phyloP scores from a whole-genome alignment of 1,140 invertebrate species.

The Pantala flavescens region DNA sequence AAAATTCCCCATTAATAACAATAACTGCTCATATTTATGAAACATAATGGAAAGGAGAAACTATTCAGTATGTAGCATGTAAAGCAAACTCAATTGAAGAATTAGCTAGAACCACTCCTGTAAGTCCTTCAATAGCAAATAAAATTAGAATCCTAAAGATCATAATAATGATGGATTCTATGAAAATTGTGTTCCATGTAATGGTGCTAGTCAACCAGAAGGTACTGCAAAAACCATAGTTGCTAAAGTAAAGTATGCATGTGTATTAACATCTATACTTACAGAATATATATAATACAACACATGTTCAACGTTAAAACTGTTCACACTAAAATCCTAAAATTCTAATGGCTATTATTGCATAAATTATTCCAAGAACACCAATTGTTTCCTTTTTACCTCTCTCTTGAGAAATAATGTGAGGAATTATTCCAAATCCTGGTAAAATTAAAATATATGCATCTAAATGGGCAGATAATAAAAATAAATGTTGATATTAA shows the following conservation, averaged over 20 bases:
- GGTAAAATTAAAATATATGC: constrained; percentile 59
- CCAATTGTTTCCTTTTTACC: constrained; percentile 32
- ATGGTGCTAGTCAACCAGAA: constrained; percentile 24
- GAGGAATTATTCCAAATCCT: constrained; percentile 33
- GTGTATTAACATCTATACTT: constrained; percentile 42
- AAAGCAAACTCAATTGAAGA: neutral
- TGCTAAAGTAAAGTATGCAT: constrained; percentile 42
- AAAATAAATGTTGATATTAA: constrained; percentile 67
- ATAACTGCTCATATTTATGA: no score
- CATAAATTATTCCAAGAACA: constrained; percentile 34
- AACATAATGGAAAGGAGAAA: no score
- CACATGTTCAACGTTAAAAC: no score
- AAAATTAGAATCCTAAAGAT: neutral
- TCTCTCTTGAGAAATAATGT: constrained; percentile 28
- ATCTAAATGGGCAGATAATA: constrained; percentile 68
- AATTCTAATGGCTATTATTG: constrained; percentile 32
- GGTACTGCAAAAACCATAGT: constrained; percentile 42
- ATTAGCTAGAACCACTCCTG: neutral
- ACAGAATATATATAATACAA: constrained; percentile 39
- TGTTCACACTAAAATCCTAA: constrained; percentile 32
- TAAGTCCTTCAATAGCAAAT: neutral
- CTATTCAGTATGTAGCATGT: no score
- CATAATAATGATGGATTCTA: neutral
- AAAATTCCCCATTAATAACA: no score
- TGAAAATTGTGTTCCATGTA: no score